Evolutionary conservation across 2,113 vertebrate genomes (phyloP).

Genomic region (Merops nubicus): DNA sequence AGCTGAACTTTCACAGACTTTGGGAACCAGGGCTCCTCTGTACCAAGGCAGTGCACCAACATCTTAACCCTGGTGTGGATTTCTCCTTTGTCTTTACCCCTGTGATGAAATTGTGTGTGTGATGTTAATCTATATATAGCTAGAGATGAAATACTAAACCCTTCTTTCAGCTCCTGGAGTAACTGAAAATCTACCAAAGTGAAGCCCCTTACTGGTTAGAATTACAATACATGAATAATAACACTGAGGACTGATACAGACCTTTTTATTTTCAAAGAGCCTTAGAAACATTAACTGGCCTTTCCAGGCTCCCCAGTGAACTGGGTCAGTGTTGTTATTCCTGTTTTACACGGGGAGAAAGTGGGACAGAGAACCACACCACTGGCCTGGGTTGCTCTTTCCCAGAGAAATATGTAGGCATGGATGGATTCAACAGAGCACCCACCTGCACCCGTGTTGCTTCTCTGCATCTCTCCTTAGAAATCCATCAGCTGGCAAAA

Average conservation of each 20-base stretch:
- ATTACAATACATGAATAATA: constrained; percentile 30
- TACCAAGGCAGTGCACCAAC: not conserved
- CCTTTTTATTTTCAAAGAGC: constrained; percentile 15
- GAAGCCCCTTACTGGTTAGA: not conserved
- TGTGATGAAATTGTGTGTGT: not conserved
- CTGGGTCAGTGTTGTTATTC: constrained; percentile 39
- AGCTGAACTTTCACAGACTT: not conserved
- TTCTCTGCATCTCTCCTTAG: not conserved
- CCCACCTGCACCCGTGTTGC: fast-evolving
- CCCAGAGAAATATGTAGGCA: not conserved
- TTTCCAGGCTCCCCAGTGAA: constrained; percentile 29
- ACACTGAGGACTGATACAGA: not conserved
- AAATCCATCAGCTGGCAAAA: not conserved
- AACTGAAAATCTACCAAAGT: not conserved
- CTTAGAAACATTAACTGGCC: constrained; percentile 2
- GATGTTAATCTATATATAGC: not conserved
- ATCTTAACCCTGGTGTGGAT: not conserved
- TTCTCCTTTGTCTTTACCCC: not conserved
- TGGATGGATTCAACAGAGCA: not conserved
- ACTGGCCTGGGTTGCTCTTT: constrained; percentile 1
- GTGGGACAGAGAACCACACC: constrained; percentile 12
- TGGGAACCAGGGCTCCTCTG: not conserved
- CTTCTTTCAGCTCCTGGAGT: not conserved
- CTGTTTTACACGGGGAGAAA: constrained; percentile 17
- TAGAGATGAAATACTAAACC: not conserved